Evolutionary conservation across 2,888 invertebrate species (phyloP), one percentile per base, ranked within the genome.

Genomic region (Trichogramma dendrolimi): DNA sequence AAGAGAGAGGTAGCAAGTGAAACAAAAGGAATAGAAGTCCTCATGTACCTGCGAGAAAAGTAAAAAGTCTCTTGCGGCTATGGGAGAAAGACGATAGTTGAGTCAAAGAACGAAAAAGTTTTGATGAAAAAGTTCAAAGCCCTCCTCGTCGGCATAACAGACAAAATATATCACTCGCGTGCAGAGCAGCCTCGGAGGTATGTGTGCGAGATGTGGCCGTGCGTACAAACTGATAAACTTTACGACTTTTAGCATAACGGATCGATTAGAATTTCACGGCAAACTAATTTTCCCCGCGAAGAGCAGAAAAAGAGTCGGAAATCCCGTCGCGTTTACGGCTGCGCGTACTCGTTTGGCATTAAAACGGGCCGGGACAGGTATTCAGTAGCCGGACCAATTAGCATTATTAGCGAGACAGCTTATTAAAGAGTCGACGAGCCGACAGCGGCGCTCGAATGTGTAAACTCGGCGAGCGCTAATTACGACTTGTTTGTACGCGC

Each of bases 41-140:
- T 60, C 2, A n/a, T n/a, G 8, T 55, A 58, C 52, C 60, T 56
- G 60, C 27, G 7, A 55, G 49, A 38, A 47, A 38, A 48, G 56
- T 27, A 55, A 38, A 47, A 38, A 48, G 56, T 27, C 14, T 11
- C 47, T 46, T 4, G 55, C 59, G 63, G 59, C 47, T 14, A 8
- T 14, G 5, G n/a, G 8, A 47, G 47, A 7, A 10, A 47, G 47
- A 47, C n/a, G 11, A 27, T 27, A 27, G 27, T 27, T 27, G 10
- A 47, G 47, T 68, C 68, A 65, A 67, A 67, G 68, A 68, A 68
- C 66, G 61, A 67, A 62, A 69, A 74, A 74, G 68, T 73, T 73
- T 73, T 72, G 73, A 73, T 73, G 71, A 72, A 74, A 73, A 73
- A 72, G 73, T 73, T 73, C 63, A 61, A 64, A 54, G 62, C 54